Evolutionary conservation across 1,140 invertebrate species (phyloP).

Genomic region (Bombus sylvicola): DNA sequence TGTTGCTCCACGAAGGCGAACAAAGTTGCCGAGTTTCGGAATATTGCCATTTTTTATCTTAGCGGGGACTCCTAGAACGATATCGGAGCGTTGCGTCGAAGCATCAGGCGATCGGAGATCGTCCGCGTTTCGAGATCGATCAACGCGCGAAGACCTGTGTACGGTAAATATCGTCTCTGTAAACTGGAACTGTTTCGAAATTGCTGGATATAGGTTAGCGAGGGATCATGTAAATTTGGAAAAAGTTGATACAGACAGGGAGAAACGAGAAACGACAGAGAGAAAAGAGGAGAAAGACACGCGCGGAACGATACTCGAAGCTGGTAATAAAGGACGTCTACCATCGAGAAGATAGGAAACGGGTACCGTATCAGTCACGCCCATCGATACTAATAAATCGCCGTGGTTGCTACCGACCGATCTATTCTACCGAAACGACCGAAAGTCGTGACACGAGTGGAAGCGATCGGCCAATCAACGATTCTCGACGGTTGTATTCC

Average conservation of each 20-base stretch:
- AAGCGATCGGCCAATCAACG: not conserved
- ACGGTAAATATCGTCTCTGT: too few species aligned
- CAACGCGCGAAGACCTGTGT: too few species aligned
- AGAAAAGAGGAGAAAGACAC: not conserved
- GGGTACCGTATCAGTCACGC: slow-evolving; percentile 38
- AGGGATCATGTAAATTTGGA: too few species aligned
- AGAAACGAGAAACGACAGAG: too few species aligned
- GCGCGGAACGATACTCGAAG: not conserved
- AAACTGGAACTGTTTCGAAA: too few species aligned
- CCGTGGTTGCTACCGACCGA: slow-evolving; percentile 23
- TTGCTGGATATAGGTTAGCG: too few species aligned
- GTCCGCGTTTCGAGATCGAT: too few species aligned
- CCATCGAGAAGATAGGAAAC: slow-evolving; percentile 23
- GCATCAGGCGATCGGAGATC: accelerated
- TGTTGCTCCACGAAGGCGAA: not conserved
- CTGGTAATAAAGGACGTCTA: not conserved
- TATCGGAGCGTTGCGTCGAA: too few species aligned
- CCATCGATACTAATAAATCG: slow-evolving; percentile 55
- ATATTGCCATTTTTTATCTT: too few species aligned
- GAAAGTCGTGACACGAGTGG: not conserved
- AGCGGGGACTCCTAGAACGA: too few species aligned
- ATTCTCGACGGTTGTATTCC: not conserved
- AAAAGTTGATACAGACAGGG: too few species aligned
- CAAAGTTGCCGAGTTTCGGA: not conserved
- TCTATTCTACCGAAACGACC: not conserved